Conservation (phyloP, 2,888 invertebrate species). For the Deilephila elpenor region DNA sequence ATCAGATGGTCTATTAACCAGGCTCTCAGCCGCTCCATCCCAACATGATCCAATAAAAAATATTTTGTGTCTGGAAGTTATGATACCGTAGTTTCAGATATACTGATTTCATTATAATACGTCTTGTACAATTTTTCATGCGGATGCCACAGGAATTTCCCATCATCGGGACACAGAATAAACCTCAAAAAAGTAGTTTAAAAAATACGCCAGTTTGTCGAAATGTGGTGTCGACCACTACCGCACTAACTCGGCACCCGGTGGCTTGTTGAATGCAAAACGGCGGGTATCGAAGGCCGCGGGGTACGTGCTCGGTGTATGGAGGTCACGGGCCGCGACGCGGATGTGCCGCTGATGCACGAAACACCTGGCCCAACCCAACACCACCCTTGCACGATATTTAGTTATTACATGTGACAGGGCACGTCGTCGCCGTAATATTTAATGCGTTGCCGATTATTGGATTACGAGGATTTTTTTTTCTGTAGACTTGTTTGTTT, state of each 20-base stretch:
- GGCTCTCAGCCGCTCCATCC: too few species aligned
- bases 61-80: too few species aligned
- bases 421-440: not conserved
- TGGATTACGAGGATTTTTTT: too few species aligned
- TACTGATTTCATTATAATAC: too few species aligned
- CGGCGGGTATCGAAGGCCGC: conserved; percentile 58
- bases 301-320: conserved; percentile 65
- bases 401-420: not conserved
- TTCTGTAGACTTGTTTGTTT: too few species aligned
- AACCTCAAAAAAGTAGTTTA: not conserved
- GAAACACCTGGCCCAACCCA: not conserved
- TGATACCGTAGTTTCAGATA: too few species aligned
- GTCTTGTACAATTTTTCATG: too few species aligned
- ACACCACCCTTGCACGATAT: not conserved
- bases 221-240: not conserved
- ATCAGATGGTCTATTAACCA: too few species aligned
- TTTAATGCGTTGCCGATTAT: too few species aligned
- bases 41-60: too few species aligned
- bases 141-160: too few species aligned
- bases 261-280: conserved; percentile 48
- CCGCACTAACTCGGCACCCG: not conserved
- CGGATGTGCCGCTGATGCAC: conserved; percentile 53
- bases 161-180: not conserved
- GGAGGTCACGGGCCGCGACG: conserved; percentile 62
- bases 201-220: not conserved